Base-by-base conservation (phyloP, 2,113 vertebrate species). In the Apteryx mantelli region DNA sequence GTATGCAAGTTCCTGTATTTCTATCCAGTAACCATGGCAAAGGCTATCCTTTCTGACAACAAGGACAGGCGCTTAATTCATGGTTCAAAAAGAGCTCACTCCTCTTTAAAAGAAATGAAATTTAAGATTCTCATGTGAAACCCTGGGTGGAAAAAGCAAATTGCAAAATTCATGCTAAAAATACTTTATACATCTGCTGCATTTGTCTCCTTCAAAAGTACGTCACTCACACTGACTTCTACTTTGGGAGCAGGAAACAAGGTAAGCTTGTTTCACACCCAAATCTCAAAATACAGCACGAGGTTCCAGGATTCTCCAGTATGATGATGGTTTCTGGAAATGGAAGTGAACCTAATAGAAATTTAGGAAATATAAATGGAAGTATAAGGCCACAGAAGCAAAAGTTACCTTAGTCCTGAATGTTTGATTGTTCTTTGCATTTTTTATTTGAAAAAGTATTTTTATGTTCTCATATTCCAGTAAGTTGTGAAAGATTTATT, bases 171-270 rank as follows among this genome's bases (percentile, higher is more conserved):
- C 2, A 32, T 10, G 11, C 70, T 75, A 86, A 81, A 91, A 84
- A 32, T 15, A 74, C 60, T 74, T 75, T 42, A 61, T 9, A 4
- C 5, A 79, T 64, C 8, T 50, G 28, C 16, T 60, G 42, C 48
- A 25, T 2, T 52, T 25, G 16, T 79, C 13, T 87, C 32, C 40
- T 68, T 34, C 2, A 3, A 56, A 38, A 88, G 40, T 15, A 58
- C 0, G 0, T 34, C 5, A 1, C 48, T 69, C 38, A 61, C 22
- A 24, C 0, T 6, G n/a, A 64, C 19, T 3, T 64, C 15, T 30
- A 50, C 1, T 2, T 8, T 52, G 58, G 38, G 79, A 46, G 17
- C 20, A 28, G 1, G 4, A 74, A 55, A 15, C 20, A 79, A 56
- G 26, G 19, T 53, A 75, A 38, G 42, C 21, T 79, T 60, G n/a